Conservation (phyloP, 2,888 invertebrate species). For the Phaedon cochleariae region DNA sequence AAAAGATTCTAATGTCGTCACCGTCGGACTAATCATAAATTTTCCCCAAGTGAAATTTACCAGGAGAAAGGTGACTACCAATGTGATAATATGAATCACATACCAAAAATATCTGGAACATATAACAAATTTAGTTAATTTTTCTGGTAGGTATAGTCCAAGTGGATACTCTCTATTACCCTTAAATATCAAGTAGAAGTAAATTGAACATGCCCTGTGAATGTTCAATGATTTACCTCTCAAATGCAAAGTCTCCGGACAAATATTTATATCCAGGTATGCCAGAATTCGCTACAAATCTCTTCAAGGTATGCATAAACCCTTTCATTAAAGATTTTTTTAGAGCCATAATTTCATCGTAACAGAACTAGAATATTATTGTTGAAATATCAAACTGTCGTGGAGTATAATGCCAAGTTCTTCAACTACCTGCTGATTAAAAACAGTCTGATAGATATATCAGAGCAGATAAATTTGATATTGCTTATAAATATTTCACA, state of each 20-base stretch:
- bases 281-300: neutral
- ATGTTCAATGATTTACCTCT: neutral
- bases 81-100: conserved; percentile 44
- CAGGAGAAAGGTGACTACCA: conserved; percentile 45
- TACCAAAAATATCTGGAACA: conserved; percentile 53
- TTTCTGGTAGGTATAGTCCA: too few species aligned
- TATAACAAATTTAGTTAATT: too few species aligned
- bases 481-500: neutral
- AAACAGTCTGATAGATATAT: too few species aligned
- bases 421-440: too few species aligned
- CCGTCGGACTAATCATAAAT: conserved; percentile 58
- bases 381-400: neutral
- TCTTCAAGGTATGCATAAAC: neutral
- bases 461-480: neutral
- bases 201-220: neutral
- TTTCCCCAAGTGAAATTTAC: conserved; percentile 44
- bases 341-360: neutral
- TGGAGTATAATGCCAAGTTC: neutral
- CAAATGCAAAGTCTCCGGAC: neutral
- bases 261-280: neutral
- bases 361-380: neutral
- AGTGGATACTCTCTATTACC: too few species aligned
- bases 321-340: neutral
- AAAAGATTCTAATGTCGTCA: conserved; percentile 63
- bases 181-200: too few species aligned